Evolutionary conservation across 2,113 vertebrate genomes (phyloP).

Genomic region (Aepyceros melampus): DNA sequence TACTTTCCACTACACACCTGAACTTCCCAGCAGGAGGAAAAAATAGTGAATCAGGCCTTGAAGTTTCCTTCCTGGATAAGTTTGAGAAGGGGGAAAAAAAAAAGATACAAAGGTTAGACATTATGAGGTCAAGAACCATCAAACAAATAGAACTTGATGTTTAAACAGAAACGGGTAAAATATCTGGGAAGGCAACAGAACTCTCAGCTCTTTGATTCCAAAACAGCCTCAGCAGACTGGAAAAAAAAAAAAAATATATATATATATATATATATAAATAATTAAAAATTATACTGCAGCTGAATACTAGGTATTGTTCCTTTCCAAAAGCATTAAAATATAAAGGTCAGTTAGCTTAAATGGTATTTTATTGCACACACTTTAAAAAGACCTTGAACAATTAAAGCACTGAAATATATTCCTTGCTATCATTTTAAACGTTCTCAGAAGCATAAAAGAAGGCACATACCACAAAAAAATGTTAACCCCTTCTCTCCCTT

Average conservation of each 20-base stretch:
- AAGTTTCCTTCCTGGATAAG: constrained; percentile 30
- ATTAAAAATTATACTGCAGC: constrained; percentile 52
- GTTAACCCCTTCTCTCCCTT: constrained; percentile 35
- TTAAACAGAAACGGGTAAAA: constrained; percentile 42
- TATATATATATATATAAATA: not conserved
- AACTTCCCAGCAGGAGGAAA: not conserved
- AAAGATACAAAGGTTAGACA: constrained; percentile 46
- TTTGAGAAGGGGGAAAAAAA: not conserved
- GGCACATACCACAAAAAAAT: not conserved
- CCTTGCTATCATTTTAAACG: constrained; percentile 42
- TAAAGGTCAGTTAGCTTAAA: constrained; percentile 69
- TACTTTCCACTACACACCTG: not conserved
- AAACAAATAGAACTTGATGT: constrained; percentile 43
- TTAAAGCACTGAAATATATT: constrained; percentile 63
- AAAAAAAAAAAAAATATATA: not conserved
- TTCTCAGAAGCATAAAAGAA: constrained; percentile 49
- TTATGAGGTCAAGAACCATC: constrained; percentile 64
- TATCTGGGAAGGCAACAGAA: constrained; percentile 21
- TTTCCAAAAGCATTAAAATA: constrained; percentile 52
- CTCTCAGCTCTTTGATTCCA: constrained; percentile 25
- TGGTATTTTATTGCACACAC: constrained; percentile 58
- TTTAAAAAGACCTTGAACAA: constrained; percentile 64
- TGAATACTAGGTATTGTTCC: constrained; percentile 30
- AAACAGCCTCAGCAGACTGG: constrained; percentile 21
- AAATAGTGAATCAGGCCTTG: constrained; percentile 3